Evolutionary conservation across 2,888 invertebrate genomes (phyloP).

Genomic region (Tricholauxania praeusta): DNA sequence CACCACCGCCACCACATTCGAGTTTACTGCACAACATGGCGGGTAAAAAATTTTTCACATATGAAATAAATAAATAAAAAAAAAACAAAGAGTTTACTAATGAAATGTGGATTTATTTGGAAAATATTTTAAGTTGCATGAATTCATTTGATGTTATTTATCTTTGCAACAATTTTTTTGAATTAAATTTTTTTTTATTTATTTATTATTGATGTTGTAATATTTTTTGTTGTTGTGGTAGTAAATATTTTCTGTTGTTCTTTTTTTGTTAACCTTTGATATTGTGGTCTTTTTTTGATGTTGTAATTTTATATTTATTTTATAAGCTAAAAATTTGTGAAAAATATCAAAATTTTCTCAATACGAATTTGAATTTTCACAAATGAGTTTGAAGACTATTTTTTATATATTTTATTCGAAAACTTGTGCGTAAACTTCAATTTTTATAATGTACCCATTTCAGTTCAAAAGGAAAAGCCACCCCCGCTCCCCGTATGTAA

Average conservation of each 20-base stretch:
- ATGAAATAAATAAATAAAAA: constrained; percentile 16
- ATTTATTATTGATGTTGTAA: not conserved
- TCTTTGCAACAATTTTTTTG: not conserved
- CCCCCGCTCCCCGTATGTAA: no score
- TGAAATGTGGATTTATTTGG: constrained; percentile 22
- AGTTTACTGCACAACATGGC: constrained; percentile 81
- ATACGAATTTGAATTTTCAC: no score
- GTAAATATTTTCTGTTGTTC: not conserved
- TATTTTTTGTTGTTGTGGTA: constrained; percentile 3
- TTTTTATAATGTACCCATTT: no score
- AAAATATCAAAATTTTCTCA: no score
- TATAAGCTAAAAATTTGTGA: no score
- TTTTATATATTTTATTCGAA: no score
- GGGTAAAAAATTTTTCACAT: constrained; percentile 30
- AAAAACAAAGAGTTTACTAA: constrained; percentile 26
- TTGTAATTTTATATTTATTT: not conserved
- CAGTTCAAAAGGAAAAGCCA: no score
- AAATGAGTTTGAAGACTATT: no score
- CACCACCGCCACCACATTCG: constrained; percentile 79
- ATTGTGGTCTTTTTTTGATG: not conserved
- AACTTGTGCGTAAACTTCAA: no score
- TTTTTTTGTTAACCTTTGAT: not conserved
- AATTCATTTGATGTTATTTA: constrained; percentile 12
- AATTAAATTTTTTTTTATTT: not conserved
- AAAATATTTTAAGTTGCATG: constrained; percentile 22